A percentile compares a stretch with the other conserved stretches of the same genome.
phyloP scores from a whole-genome alignment of 2,113 vertebrate species.

The Corythaeola cristata region DNA sequence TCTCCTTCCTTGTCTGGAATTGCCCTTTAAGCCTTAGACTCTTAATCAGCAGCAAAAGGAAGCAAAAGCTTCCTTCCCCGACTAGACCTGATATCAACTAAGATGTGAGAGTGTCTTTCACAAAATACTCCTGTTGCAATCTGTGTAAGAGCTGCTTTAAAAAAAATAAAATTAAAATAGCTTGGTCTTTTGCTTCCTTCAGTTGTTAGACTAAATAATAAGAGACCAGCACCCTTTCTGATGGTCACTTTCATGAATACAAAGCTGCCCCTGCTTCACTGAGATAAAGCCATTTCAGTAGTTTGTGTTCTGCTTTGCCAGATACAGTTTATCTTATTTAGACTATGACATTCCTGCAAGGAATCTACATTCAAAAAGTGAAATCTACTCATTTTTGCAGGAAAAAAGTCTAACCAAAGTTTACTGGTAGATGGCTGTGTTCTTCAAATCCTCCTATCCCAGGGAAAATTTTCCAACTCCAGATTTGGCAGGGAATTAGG shows the following conservation, averaged over 20 bases:
- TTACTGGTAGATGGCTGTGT: background rate
- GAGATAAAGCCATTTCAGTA: background rate
- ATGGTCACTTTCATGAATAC: background rate
- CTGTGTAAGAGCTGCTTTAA: background rate
- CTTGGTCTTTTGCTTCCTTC: slow-evolving; percentile 29
- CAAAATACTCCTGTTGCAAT: background rate
- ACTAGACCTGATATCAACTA: slow-evolving; percentile 39
- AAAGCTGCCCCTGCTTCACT: background rate
- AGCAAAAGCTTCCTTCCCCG: slow-evolving; percentile 67
- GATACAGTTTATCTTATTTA: background rate
- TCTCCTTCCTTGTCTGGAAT: slow-evolving; percentile 57
- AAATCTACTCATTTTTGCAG: background rate
- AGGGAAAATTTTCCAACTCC: background rate
- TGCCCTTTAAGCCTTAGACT: slow-evolving; percentile 58
- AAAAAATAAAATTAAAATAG: background rate
- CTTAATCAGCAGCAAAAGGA: slow-evolving; percentile 68
- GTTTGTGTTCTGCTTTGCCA: background rate
- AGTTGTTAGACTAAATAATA: slow-evolving; percentile 63
- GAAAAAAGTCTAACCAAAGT: background rate
- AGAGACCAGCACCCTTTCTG: background rate
- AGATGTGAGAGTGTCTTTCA: slow-evolving; percentile 52
- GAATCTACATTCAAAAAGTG: background rate
- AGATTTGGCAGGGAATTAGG: background rate
- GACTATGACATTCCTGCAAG: background rate
- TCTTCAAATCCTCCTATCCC: background rate